Evolutionary conservation across 1,140 invertebrate species (phyloP).

Genomic region (Branchinecta lindahli): DNA sequence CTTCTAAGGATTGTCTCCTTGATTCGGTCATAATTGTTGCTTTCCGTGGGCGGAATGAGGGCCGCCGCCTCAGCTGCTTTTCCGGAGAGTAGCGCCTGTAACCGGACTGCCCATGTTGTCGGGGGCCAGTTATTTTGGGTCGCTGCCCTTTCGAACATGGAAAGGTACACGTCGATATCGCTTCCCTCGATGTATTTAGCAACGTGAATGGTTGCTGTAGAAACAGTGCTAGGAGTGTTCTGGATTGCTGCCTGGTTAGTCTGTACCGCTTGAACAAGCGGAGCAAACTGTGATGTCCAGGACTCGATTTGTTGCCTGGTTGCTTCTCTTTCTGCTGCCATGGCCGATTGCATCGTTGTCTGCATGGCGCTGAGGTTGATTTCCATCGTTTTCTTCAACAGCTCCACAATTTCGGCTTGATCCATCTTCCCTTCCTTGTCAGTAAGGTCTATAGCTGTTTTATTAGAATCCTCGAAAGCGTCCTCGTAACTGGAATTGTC

Average conservation of each 20-base stretch:
- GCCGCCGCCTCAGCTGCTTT: background rate
- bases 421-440: too few relatives aligned
- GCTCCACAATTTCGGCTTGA: too few relatives aligned
- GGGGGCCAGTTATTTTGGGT: background rate
- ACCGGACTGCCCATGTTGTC: background rate
- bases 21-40: too few relatives aligned
- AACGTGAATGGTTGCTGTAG: background rate
- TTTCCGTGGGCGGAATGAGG: background rate
- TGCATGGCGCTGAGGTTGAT: too few relatives aligned
- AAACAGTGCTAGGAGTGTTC: background rate
- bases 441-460: too few relatives aligned
- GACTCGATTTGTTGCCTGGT: too few relatives aligned
- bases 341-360: too few relatives aligned
- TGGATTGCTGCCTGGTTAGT: background rate
- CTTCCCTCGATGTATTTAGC: background rate
- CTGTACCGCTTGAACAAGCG: background rate
- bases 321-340: too few relatives aligned
- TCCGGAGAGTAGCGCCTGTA: background rate
- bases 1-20: background rate
- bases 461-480: too few relatives aligned
- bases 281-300: too few relatives aligned
- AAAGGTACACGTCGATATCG: background rate
- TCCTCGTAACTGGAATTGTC: too few relatives aligned
- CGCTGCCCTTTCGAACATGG: background rate
- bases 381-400: too few relatives aligned